These are phyloP conservation scores for Poecilia latipinna DNA, from an alignment of 2,113 vertebrate species.

Conservation along the genomic window DNA sequence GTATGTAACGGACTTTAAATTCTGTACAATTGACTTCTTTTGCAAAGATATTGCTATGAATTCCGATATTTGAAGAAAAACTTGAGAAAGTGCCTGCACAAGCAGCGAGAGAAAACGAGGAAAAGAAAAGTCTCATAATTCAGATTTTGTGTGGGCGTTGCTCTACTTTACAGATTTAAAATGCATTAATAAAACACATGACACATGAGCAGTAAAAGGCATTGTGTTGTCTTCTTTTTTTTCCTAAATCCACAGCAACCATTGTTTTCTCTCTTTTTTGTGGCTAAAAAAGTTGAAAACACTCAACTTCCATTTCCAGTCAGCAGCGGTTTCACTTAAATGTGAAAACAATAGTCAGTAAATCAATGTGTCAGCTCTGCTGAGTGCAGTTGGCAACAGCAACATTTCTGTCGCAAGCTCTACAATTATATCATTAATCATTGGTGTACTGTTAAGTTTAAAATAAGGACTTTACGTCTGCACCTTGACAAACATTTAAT, in stretches of 20 bases:
- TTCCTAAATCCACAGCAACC: neutral
- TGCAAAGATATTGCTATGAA: neutral
- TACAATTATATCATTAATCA: conserved; percentile 1
- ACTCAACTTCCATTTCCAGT: neutral
- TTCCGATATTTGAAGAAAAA: neutral
- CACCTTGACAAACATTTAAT: conserved; percentile 1
- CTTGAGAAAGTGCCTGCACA: neutral
- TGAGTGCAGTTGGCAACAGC: neutral
- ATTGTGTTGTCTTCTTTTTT: neutral
- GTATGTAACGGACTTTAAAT: too few relatives aligned
- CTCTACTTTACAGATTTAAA: neutral
- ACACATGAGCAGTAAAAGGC: neutral
- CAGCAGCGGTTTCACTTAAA: neutral
- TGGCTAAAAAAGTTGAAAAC: neutral
- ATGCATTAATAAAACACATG: neutral
- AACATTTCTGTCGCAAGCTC: neutral
- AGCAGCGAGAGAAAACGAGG: neutral
- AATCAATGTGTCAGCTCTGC: neutral
- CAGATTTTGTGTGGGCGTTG: neutral
- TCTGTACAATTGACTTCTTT: neutral
- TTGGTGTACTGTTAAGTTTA: neutral
- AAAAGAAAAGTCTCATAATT: neutral
- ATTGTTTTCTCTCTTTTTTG: neutral
- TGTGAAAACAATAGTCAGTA: conserved; percentile 1
- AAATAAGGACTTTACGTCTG: neutral